These are phyloP conservation scores for Eptatretus burgeri DNA, from an alignment of 2,113 vertebrate species.

Conservation along the genomic window DNA sequence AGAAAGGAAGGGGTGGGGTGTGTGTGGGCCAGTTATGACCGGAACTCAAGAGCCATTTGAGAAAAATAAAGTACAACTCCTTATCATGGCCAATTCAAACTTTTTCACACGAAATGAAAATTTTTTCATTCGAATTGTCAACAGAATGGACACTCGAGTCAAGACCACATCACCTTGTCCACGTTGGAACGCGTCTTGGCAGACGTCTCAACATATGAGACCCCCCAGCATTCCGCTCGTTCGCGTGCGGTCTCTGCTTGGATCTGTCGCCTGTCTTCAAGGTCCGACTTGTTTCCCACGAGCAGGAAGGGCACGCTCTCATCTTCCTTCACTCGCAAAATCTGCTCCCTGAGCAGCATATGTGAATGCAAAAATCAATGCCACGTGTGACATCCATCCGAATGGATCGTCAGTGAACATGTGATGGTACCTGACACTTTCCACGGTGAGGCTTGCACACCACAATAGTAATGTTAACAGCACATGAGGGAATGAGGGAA, in stretches of 20 bases:
- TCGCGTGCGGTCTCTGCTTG: slow-evolving; percentile 35
- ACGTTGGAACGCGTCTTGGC: slow-evolving; percentile 87
- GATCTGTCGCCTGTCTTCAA: slow-evolving; percentile 66
- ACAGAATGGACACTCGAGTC: no score
- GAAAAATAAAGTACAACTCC: no score
- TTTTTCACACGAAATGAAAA: no score
- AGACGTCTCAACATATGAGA: slow-evolving; percentile 88
- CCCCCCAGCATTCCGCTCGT: slow-evolving; percentile 48
- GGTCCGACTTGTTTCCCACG: slow-evolving; percentile 82
- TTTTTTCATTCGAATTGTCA: no score
- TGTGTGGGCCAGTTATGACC: no score
- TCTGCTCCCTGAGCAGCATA: slow-evolving; percentile 43
- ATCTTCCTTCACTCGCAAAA: slow-evolving; percentile 81
- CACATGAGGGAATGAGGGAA: no score
- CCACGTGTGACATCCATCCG: background rate
- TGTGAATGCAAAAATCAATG: slow-evolving; percentile 10
- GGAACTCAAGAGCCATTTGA: no score
- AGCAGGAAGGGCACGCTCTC: slow-evolving; percentile 59
- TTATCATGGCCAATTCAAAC: no score
- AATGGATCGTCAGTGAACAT: background rate
- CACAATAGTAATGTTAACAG: no score
- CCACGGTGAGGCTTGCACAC: no score
- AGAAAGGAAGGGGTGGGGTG: slow-evolving; percentile 8
- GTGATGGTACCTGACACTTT: no score
- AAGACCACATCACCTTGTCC: slow-evolving; percentile 40